Conservation (phyloP, 2,888 invertebrate genomes). For the Dicyrtoma fusca region DNA sequence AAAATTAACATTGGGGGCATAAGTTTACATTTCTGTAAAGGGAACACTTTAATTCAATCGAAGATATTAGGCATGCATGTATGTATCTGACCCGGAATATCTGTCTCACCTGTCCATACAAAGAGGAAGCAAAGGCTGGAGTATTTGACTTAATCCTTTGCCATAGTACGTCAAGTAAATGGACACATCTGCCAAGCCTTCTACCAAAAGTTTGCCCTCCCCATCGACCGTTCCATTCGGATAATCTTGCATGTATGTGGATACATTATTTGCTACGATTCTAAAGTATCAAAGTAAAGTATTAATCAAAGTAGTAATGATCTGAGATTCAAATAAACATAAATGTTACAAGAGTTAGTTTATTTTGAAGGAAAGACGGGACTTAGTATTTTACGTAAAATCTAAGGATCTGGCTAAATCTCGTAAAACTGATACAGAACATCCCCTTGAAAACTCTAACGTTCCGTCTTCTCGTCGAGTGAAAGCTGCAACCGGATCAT, state of each 20-base stretch:
- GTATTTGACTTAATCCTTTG: neutral
- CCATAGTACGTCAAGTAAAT: slow-evolving; percentile 10
- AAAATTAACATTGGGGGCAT: too few species aligned
- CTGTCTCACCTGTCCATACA: neutral
- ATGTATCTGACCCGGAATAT: neutral
- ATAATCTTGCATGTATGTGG: neutral
- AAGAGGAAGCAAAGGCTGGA: neutral
- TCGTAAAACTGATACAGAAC: neutral
- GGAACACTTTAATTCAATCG: neutral
- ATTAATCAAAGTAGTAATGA: neutral
- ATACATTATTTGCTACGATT: neutral
- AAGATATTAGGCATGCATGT: neutral
- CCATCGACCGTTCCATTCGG: neutral
- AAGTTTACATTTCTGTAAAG: too few species aligned
- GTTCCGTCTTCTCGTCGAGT: neutral
- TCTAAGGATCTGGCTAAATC: neutral
- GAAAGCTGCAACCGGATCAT: slow-evolving; percentile 1
- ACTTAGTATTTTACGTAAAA: slow-evolving; percentile 6
- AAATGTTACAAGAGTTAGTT: neutral
- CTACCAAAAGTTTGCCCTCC: neutral
- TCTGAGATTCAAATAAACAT: neutral
- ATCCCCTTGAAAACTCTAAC: neutral
- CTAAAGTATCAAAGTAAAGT: neutral
- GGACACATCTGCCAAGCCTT: neutral
- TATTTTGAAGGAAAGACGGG: neutral